Conservation (phyloP, 2,113 vertebrate species). For the Nibea coibor region DNA sequence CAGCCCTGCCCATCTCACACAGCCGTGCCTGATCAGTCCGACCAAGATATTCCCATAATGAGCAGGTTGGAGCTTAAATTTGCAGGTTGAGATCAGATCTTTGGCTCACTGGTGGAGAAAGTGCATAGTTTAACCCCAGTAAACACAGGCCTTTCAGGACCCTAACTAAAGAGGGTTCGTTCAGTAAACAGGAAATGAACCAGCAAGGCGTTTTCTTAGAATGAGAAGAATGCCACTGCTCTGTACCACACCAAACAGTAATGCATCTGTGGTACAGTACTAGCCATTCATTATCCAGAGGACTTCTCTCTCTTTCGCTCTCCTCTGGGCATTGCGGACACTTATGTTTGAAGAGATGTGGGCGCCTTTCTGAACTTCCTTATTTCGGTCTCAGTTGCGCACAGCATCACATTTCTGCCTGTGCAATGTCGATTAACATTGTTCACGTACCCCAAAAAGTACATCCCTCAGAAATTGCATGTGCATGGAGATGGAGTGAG, state of each 20-base stretch:
- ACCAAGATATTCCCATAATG: constrained; percentile 82
- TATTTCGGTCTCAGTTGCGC: constrained; percentile 35
- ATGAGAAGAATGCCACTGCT: constrained; percentile 79
- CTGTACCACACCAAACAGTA: constrained; percentile 77
- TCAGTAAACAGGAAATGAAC: constrained; percentile 88
- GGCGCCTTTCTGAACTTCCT: constrained; percentile 54
- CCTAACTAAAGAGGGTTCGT: constrained; percentile 74
- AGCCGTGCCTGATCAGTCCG: constrained; percentile 64
- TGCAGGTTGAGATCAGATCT: constrained; percentile 83
- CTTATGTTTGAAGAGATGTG: constrained; percentile 55
- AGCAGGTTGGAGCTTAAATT: constrained; percentile 82
- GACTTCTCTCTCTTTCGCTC: constrained; percentile 39
- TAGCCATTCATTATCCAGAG: constrained; percentile 74
- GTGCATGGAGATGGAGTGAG: neutral
- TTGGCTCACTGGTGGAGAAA: constrained; percentile 77
- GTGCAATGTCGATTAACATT: constrained; percentile 21
- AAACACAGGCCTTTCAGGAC: constrained; percentile 77
- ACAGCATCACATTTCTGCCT: constrained; percentile 6
- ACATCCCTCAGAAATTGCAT: neutral
- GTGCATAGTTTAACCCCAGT: constrained; percentile 74
- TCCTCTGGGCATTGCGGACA: constrained; percentile 57
- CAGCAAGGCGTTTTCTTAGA: constrained; percentile 80
- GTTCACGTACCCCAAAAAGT: constrained; percentile 15
- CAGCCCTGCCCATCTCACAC: constrained; percentile 73
- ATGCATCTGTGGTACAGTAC: constrained; percentile 70